Conservation (phyloP, 2,888 invertebrate species). For the Eudemis profundana region DNA sequence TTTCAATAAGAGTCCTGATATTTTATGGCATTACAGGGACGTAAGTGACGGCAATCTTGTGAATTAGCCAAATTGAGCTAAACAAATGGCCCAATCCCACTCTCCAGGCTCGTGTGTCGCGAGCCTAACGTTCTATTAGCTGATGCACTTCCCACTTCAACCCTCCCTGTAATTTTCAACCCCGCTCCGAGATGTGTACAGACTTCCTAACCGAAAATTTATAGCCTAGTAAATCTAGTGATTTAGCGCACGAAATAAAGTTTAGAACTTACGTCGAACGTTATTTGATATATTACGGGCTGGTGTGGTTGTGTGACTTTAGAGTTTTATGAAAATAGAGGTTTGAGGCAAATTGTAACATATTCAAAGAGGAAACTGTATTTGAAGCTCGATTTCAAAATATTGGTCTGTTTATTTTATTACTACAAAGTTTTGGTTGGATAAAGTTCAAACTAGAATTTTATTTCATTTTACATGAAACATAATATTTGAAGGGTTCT, state of each 20-base stretch:
- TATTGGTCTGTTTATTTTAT: not conserved
- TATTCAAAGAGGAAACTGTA: not conserved
- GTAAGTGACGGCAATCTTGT: too few relatives aligned
- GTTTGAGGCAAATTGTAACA: not conserved
- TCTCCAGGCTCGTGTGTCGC: slow-evolving; percentile 24
- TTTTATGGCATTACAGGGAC: too few relatives aligned
- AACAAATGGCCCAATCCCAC: slow-evolving; percentile 18
- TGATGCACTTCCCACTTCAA: slow-evolving; percentile 37
- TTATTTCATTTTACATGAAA: too few relatives aligned
- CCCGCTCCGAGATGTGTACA: slow-evolving; percentile 33
- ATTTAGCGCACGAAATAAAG: slow-evolving; percentile 38
- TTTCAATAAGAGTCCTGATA: too few relatives aligned
- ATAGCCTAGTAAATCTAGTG: slow-evolving; percentile 34
- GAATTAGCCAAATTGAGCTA: too few relatives aligned
- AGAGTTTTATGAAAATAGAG: slow-evolving; percentile 4
- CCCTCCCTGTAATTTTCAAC: slow-evolving; percentile 30
- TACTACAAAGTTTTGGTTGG: too few relatives aligned
- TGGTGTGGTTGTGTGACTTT: slow-evolving; percentile 3
- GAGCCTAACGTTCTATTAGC: slow-evolving; percentile 30
- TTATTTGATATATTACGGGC: slow-evolving; percentile 27
- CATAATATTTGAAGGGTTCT: too few relatives aligned
- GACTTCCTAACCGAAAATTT: slow-evolving; percentile 32
- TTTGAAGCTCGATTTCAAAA: not conserved
- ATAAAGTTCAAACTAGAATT: too few relatives aligned
- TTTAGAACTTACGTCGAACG: slow-evolving; percentile 34